Evolutionary conservation across 1,140 invertebrate genomes (phyloP).

Genomic region (Physella acuta): DNA sequence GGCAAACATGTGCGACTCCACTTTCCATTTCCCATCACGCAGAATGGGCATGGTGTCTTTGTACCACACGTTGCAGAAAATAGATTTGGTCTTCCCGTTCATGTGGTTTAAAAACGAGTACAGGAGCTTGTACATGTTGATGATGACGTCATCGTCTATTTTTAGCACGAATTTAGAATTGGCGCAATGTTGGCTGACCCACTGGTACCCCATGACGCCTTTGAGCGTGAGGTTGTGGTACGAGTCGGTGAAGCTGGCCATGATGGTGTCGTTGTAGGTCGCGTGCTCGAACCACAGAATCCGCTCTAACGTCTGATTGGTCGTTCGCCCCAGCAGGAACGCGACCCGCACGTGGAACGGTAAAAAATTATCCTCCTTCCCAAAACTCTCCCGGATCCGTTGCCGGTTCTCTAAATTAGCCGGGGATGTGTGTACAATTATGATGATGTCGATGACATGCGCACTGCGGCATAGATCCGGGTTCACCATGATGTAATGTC

Average conservation of each 20-base stretch:
- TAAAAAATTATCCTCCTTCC: conserved; percentile 25
- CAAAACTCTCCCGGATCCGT: conserved; percentile 47
- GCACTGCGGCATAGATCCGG: conserved; percentile 10
- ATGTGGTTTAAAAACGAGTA: neutral
- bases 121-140: conserved; percentile 29
- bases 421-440: conserved; percentile 19
- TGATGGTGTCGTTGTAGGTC: conserved; percentile 29
- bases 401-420: conserved; percentile 28
- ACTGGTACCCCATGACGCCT: conserved; percentile 32
- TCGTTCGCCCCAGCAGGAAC: conserved; percentile 25
- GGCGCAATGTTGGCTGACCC: conserved; percentile 27
- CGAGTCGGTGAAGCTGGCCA: conserved; percentile 31
- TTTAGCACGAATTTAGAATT: conserved; percentile 24
- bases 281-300: conserved; percentile 18
- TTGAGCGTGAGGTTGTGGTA: conserved; percentile 32
- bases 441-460: neutral
- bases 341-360: conserved; percentile 24
- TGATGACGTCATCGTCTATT: conserved; percentile 36
- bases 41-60: conserved; percentile 37
- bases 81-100: conserved; percentile 17
- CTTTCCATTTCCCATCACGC: conserved; percentile 37
- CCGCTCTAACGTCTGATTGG: conserved; percentile 14
- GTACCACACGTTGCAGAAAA: conserved; percentile 34
- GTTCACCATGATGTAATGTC: neutral
- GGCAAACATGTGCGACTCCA: conserved; percentile 32